phyloP scores from a whole-genome alignment of 2,113 vertebrate genomes.

The Acanthochromis polyacanthus region DNA sequence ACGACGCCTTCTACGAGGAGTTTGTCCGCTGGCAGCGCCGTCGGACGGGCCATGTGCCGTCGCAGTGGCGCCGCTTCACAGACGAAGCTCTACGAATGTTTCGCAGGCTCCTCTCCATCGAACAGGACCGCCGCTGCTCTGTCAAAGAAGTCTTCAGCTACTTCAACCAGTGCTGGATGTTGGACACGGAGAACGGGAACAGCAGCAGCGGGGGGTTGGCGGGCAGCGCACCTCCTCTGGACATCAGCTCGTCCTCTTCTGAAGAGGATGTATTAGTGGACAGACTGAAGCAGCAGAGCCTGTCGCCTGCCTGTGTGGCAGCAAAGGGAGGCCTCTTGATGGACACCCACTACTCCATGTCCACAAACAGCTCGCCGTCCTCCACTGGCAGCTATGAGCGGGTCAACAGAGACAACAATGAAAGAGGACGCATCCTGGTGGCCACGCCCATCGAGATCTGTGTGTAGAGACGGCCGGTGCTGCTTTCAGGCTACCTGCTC shows the following conservation, averaged over 20 bases:
- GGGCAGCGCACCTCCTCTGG: constrained; percentile 56
- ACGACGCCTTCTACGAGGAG: constrained; percentile 86
- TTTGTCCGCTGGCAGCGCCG: constrained; percentile 86
- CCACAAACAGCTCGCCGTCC: constrained; percentile 77
- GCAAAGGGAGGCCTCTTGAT: constrained; percentile 73
- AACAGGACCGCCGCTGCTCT: constrained; percentile 83
- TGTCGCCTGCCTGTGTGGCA: constrained; percentile 70
- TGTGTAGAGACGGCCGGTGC: constrained; percentile 66
- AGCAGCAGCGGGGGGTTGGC: background rate
- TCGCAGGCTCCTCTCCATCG: constrained; percentile 82
- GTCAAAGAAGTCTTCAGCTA: constrained; percentile 86
- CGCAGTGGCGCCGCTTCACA: constrained; percentile 87
- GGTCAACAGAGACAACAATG: constrained; percentile 77
- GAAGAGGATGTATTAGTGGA: constrained; percentile 83
- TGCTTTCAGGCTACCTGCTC: background rate
- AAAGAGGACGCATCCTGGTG: constrained; percentile 78
- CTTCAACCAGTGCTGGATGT: constrained; percentile 85
- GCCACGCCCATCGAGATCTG: constrained; percentile 87
- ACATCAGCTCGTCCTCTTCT: constrained; percentile 80
- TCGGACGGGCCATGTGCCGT: constrained; percentile 72
- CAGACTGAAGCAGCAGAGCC: constrained; percentile 84
- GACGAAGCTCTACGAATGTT: constrained; percentile 86
- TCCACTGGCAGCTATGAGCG: constrained; percentile 83
- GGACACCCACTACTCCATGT: constrained; percentile 79
- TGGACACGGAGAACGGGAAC: constrained; percentile 80